A percentile compares a stretch with the other conserved stretches of the same genome.
Evolutionary conservation across 2,888 invertebrate species (phyloP).

Genomic region (Phaonia tiefii): DNA sequence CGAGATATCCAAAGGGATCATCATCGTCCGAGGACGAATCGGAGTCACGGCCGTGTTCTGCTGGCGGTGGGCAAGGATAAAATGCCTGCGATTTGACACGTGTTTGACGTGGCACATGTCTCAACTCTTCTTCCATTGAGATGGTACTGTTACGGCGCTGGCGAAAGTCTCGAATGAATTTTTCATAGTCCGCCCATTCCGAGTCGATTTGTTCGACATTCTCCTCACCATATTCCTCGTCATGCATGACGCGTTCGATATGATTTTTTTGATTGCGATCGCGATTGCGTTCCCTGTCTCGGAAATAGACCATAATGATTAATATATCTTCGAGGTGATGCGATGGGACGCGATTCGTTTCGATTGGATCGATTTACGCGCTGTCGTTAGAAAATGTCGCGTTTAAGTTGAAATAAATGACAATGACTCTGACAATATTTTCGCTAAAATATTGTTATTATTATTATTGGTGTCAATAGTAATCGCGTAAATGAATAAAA

Average conservation of each 20-base stretch:
- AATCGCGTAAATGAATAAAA: constrained; percentile 18
- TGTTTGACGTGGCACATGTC: constrained; percentile 74
- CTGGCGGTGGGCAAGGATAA: constrained; percentile 80
- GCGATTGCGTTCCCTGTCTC: constrained; percentile 71
- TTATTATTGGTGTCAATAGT: background rate
- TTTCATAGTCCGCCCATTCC: constrained; percentile 80
- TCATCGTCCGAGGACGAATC: constrained; percentile 78
- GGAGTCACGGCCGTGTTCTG: constrained; percentile 77
- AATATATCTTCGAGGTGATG: constrained; percentile 10
- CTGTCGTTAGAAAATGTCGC: background rate
- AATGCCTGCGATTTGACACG: constrained; percentile 79
- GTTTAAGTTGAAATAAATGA: constrained; percentile 25
- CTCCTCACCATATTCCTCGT: constrained; percentile 80
- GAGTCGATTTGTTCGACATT: constrained; percentile 80
- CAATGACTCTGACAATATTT: constrained; percentile 27
- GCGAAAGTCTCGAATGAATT: constrained; percentile 78
- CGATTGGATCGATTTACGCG: constrained; percentile 14
- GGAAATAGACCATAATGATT: constrained; percentile 65
- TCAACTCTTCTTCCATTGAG: constrained; percentile 78
- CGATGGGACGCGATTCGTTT: background rate
- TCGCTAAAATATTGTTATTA: constrained; percentile 13
- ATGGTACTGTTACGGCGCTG: constrained; percentile 77
- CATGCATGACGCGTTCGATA: constrained; percentile 77
- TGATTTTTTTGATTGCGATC: constrained; percentile 66
- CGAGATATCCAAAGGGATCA: constrained; percentile 79